Conservation (phyloP, 2,113 vertebrate species). For the Corythoichthys haematopterus region DNA sequence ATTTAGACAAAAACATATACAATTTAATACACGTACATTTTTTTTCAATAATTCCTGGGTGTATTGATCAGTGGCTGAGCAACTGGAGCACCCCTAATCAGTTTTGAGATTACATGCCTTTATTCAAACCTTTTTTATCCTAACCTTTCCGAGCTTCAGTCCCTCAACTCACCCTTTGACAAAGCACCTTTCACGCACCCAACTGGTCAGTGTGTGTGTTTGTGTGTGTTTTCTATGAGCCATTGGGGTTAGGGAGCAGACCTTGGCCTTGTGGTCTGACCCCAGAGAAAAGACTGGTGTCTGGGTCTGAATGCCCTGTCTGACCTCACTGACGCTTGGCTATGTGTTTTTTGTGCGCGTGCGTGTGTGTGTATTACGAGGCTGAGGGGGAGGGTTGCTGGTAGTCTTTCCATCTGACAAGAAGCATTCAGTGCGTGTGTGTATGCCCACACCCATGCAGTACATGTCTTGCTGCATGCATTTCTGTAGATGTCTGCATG, state of each 20-base stretch:
- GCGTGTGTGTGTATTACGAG: constrained; percentile 17
- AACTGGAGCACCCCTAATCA: background rate
- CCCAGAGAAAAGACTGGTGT: constrained; percentile 65
- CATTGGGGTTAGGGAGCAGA: constrained; percentile 58
- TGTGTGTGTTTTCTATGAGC: constrained; percentile 33
- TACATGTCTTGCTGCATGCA: constrained; percentile 17
- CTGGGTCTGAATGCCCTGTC: constrained; percentile 68
- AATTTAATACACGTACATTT: too few species aligned
- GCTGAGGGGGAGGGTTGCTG: constrained; percentile 10
- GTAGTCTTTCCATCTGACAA: constrained; percentile 24
- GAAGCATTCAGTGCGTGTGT: constrained; percentile 3
- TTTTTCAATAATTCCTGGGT: too few species aligned
- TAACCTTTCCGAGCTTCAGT: constrained; percentile 32
- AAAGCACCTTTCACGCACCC: constrained; percentile 6
- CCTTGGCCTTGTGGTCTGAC: constrained; percentile 73
- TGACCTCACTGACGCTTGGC: constrained; percentile 55
- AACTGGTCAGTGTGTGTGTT: constrained; percentile 49
- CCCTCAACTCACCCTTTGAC: constrained; percentile 11
- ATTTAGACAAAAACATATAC: too few species aligned
- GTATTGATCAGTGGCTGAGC: too few species aligned
- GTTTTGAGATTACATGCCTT: constrained; percentile 8
- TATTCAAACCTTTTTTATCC: constrained; percentile 25
- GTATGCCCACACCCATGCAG: constrained; percentile 10
- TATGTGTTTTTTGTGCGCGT: constrained; percentile 19
- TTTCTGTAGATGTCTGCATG: background rate